phyloP scores from a whole-genome alignment of 2,113 vertebrate genomes.

The Sphaerodactylus townsendi region DNA sequence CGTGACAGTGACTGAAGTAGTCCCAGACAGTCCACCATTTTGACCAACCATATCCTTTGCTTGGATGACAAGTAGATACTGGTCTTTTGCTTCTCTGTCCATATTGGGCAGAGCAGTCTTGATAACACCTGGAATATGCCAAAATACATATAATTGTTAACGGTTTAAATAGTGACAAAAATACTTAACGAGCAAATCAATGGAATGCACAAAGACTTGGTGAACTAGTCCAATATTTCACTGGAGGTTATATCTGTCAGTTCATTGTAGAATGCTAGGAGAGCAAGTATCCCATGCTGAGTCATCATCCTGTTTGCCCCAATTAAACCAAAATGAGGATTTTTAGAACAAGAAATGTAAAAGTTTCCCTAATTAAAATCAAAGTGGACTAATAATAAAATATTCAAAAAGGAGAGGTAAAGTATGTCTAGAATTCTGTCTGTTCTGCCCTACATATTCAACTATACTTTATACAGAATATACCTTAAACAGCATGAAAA shows the following conservation, averaged over 20 bases:
- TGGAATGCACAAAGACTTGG: background rate
- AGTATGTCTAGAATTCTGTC: background rate
- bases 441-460: too few relatives aligned
- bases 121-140: constrained; percentile 85
- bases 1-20: constrained; percentile 92
- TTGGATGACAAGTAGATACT: constrained; percentile 95
- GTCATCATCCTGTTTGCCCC: too few relatives aligned
- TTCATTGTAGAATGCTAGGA: too few relatives aligned
- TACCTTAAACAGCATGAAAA: background rate
- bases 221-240: background rate
- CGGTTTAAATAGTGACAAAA: rapidly evolving
- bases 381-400: background rate
- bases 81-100: constrained; percentile 95
- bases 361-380: background rate
- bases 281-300: too few relatives aligned
- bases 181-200: background rate
- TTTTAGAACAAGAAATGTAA: too few relatives aligned
- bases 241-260: background rate
- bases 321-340: too few relatives aligned
- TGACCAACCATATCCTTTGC: constrained; percentile 99
- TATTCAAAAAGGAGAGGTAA: background rate
- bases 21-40: constrained; percentile 94
- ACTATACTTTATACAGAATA: too few relatives aligned
- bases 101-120: constrained; percentile 95
- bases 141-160: constrained; percentile 45